phyloP scores from a whole-genome alignment of 2,888 invertebrate genomes.

The Morpho deidamia region DNA sequence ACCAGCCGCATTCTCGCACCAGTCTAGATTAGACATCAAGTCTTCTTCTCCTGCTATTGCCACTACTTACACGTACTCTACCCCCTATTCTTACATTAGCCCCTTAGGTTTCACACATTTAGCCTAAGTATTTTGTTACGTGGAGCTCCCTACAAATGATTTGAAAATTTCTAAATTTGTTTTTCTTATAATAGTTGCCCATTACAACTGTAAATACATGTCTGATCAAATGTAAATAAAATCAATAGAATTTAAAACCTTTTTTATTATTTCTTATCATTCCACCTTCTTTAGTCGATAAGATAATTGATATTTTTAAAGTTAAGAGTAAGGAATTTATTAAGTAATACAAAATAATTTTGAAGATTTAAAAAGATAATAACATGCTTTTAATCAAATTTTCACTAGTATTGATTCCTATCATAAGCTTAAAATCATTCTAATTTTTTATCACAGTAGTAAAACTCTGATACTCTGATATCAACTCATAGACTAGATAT shows the following conservation, averaged over 20 bases:
- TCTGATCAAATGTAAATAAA: conserved; percentile 19
- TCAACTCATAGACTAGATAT: no score
- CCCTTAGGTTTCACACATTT: conserved; percentile 19
- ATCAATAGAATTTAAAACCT: background rate
- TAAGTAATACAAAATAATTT: no score
- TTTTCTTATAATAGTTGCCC: background rate
- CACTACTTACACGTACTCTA: conserved; percentile 34
- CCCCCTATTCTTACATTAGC: conserved; percentile 31
- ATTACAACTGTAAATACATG: conserved; percentile 7
- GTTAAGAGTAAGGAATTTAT: no score
- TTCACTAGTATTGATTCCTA: no score
- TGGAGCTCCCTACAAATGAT: no score
- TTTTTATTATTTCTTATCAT: conserved; percentile 7
- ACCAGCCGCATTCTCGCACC: conserved; percentile 41
- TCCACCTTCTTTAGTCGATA: no score
- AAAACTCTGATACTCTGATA: no score
- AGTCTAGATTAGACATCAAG: conserved; percentile 43
- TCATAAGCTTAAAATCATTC: no score
- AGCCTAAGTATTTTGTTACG: background rate
- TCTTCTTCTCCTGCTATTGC: conserved; percentile 34
- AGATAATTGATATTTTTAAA: no score
- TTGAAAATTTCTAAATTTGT: conserved; percentile 3
- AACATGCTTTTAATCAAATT: no score
- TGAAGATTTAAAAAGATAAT: no score
- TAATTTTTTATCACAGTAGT: no score